Conservation (phyloP, 2,113 vertebrate genomes). For the Erythrolamprus reginae region DNA sequence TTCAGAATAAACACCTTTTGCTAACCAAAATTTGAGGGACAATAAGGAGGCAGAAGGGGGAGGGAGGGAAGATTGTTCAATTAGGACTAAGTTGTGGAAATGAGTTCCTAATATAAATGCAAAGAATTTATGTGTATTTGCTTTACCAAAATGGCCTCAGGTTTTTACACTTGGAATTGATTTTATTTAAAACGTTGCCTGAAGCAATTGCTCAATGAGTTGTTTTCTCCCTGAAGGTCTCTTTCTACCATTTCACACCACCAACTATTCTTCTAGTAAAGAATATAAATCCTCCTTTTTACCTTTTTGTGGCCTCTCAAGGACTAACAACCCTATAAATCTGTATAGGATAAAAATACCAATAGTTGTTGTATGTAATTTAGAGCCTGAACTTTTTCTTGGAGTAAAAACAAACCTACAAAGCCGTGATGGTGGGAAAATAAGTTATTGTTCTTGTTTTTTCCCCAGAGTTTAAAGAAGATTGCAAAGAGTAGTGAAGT, state of each 20-base stretch:
- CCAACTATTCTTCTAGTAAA: background rate
- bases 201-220: constrained; percentile 14
- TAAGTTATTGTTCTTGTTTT: background rate
- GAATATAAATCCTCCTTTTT: constrained; percentile 19
- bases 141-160: background rate
- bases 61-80: background rate
- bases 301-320: background rate
- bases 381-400: background rate
- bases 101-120: background rate
- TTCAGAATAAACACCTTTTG: background rate
- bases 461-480: constrained; percentile 3
- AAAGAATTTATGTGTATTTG: background rate
- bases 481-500: constrained; percentile 12
- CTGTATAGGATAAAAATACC: constrained; percentile 4
- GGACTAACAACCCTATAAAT: constrained; percentile 16
- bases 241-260: background rate
- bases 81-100: background rate
- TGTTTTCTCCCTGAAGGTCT: background rate
- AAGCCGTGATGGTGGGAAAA: background rate
- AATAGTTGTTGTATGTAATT: background rate
- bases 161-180: background rate
- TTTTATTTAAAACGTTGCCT: constrained; percentile 8
- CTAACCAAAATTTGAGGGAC: background rate
- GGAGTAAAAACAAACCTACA: background rate
- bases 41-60: background rate